These are phyloP conservation scores for Empidonax traillii DNA, from an alignment of 2,113 vertebrate species.

Conservation along the genomic window DNA sequence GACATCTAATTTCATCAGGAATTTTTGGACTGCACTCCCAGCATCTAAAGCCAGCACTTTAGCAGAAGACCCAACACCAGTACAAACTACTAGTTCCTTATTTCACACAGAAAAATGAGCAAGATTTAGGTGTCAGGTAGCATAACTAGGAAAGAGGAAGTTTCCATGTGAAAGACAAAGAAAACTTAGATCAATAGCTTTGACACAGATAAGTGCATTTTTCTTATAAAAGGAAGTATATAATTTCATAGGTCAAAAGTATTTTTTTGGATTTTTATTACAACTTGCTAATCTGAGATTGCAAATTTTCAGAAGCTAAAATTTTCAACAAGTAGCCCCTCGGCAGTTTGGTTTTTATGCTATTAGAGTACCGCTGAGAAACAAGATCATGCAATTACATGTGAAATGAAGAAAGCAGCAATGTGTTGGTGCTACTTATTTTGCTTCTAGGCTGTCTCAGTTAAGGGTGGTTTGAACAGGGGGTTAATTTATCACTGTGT, in stretches of 20 bases:
- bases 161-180: neutral
- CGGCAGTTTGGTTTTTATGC: neutral
- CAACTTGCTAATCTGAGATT: neutral
- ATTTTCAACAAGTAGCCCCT: neutral
- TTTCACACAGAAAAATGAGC: neutral
- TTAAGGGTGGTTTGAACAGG: neutral
- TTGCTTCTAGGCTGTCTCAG: rapidly evolving
- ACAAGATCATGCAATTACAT: rapidly evolving
- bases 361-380: neutral
- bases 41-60: neutral
- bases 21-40: neutral
- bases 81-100: neutral
- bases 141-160: neutral
- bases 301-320: neutral
- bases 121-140: neutral
- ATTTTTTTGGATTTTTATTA: neutral
- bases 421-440: neutral
- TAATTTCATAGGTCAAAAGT: neutral
- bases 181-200: neutral
- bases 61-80: neutral
- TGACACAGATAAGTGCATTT: neutral
- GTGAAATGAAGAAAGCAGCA: neutral
- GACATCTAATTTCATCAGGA: neutral
- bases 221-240: neutral
- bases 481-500: neutral